A percentile compares a stretch with the other conserved stretches of the same genome.
Conservation (phyloP, 2,888 invertebrate species). For the Polyploca ridens region DNA sequence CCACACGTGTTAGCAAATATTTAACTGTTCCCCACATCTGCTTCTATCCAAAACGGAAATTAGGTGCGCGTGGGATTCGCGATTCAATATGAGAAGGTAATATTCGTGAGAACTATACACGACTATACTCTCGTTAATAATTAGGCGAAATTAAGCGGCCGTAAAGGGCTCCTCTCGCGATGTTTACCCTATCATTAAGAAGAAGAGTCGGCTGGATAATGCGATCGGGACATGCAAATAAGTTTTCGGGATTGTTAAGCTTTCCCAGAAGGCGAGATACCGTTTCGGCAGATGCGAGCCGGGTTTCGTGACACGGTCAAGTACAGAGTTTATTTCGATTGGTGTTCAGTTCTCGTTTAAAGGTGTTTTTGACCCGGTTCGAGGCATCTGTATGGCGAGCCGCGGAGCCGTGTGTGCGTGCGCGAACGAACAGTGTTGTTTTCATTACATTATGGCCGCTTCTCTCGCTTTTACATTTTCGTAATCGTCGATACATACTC, state of each 20-base stretch:
- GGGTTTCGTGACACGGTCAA: constrained; percentile 79
- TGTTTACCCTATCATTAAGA: constrained; percentile 79
- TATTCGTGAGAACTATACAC: constrained; percentile 81
- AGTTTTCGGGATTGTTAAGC: constrained; percentile 77
- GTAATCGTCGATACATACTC: constrained; percentile 76
- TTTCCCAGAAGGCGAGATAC: constrained; percentile 82
- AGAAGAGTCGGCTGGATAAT: constrained; percentile 69
- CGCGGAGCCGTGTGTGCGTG: constrained; percentile 54
- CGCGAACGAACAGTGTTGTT: constrained; percentile 69
- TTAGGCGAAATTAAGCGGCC: constrained; percentile 77
- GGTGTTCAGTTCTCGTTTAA: constrained; percentile 77
- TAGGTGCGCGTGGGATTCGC: constrained; percentile 77
- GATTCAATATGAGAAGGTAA: constrained; percentile 68
- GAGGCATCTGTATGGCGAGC: constrained; percentile 56
- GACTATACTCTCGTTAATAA: constrained; percentile 72
- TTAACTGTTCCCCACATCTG: constrained; percentile 65
- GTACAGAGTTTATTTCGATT: constrained; percentile 77
- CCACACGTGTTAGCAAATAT: constrained; percentile 67
- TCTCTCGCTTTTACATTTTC: constrained; percentile 81
- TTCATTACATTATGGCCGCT: constrained; percentile 79
- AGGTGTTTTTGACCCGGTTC: constrained; percentile 83
- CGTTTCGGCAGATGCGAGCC: constrained; percentile 78
- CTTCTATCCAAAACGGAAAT: constrained; percentile 64
- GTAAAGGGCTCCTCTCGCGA: constrained; percentile 70
- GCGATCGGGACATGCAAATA: constrained; percentile 78